Evolutionary conservation across 2,797 vertebrate species (phyloP), one percentile per base, ranked within the genome.

Genomic region (Megaceryle alcyon): DNA sequence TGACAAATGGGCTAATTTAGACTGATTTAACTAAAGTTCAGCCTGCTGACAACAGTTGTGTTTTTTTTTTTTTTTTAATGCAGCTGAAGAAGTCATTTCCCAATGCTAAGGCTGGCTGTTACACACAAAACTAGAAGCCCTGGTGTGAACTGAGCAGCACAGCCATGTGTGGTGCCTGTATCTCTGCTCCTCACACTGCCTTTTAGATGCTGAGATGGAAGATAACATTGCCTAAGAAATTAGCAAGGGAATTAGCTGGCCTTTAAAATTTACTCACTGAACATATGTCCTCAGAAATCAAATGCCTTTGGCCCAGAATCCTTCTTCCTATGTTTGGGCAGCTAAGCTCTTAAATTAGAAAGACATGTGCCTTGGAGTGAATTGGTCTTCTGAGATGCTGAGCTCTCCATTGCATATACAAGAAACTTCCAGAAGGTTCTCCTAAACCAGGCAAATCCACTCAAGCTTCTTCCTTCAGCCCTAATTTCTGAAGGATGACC

Each of bases 11-110:
- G 78, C 91, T 97, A 96, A 96, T 94, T 96, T 94, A 84, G 77
- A 85, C 94, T 94, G 92, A 95, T 96, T 97, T 97, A 96, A 97
- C 86, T 97, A 94, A 94, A 90, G 91, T 88, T 96, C 92, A 95
- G 90, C 81, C 85, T 94, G 90, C 90, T 96, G 94, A 96, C 95
- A 96, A 82, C 86, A 75, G 66, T 64, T 89, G 88, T 66, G 35
- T 35, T 35, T 35, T 35, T 35, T 57, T 44, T 66, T 57, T 56
- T 71, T 83, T 93, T 89, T 49, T 2, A 90, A 88, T 79, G 88
- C 66, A 82, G 80, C 60, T 94, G 64, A 95, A 92, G 77, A 94
- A 92, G 70, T 66, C 75, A 80, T 80, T 95, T 96, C 86, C 3
- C 23, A 90, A 68, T 82, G 70, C 64, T 83, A 48, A 69, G 66